Conservation (phyloP, 2,888 invertebrate genomes). For the Morpho deidamia region DNA sequence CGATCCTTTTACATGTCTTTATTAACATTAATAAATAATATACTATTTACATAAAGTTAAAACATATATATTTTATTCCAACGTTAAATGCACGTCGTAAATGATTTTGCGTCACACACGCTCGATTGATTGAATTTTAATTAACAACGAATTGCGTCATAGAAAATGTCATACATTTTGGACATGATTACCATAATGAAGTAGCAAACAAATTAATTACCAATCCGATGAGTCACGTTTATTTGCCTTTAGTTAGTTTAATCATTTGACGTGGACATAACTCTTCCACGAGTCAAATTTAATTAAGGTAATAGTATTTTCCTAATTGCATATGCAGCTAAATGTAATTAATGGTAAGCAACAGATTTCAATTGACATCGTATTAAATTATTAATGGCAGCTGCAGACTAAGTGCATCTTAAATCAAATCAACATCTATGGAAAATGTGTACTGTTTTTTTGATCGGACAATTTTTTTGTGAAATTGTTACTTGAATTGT, state of each 20-base stretch:
- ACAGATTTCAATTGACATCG: background rate
- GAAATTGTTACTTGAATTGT: too few relatives aligned
- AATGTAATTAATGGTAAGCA: background rate
- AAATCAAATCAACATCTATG: too few relatives aligned
- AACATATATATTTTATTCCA: too few relatives aligned
- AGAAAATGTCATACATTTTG: conserved; percentile 6
- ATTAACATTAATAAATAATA: too few relatives aligned
- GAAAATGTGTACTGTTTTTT: too few relatives aligned
- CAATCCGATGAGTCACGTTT: conserved; percentile 48
- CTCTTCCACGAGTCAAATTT: conserved; percentile 39
- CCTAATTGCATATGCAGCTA: conserved; percentile 52
- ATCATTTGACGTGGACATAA: conserved; percentile 49
- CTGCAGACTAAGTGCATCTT: too few relatives aligned
- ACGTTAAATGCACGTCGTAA: too few relatives aligned
- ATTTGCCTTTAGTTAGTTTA: conserved; percentile 58
- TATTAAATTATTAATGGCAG: too few relatives aligned
- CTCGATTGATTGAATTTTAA: background rate
- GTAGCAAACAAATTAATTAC: conserved; percentile 34
- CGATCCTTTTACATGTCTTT: too few relatives aligned
- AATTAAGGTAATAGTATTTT: conserved; percentile 50
- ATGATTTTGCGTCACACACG: too few relatives aligned
- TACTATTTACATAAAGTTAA: too few relatives aligned
- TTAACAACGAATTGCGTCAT: background rate
- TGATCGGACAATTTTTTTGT: too few relatives aligned
- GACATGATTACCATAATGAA: conserved; percentile 20